Base-by-base conservation (phyloP, 2,797 vertebrate species). In the Urosaurus nigricauda region DNA sequence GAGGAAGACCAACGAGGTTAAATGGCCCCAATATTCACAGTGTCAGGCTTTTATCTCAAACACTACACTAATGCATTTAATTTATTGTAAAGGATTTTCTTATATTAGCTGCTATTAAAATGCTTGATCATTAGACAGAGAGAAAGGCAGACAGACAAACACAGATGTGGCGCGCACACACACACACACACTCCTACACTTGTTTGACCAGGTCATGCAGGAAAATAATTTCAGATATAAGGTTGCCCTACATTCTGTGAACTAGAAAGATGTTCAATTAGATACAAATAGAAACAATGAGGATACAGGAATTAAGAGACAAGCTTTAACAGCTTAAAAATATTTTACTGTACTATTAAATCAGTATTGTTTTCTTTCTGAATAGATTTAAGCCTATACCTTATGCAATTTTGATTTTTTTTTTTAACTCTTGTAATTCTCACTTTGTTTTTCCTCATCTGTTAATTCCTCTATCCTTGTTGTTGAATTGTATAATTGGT, bases 181-280 rank as follows among this genome's bases (percentile, higher is more conserved):
- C 58, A 60, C 17, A 19, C 58, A 19, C 17, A 60, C 58, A 5
- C 53, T 13, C 53, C 53, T 56, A 56, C 35, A 80, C 56, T 12
- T 92, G 89, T 93, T 84, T 88, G 91, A 77, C 70, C 90, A 90
- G 75, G 88, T 92, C 94, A 88, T 74, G 60, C 26, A 73, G 90
- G 89, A 93, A 92, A 68, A 89, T 0, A 68, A 47, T 24, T 87
- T 88, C 93, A 94, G 92, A 91, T 88, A 93, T 89, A 92, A 89
- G 87, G 89, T 93, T 90, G 87, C 81, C 91, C 85, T 86, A 68
- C 53, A 91, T 88, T 94, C 84, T 90, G 91, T 89, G 85, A 91
- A 88, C 87, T 87, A 92, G 86, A 94, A 92, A 79, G 90, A 89
- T 93, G 87, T 68, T 85, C 90, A 82, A 87, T 90, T 91, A 88